Conservation (phyloP, 1,140 invertebrate genomes). For the Oryzaephilus surinamensis region DNA sequence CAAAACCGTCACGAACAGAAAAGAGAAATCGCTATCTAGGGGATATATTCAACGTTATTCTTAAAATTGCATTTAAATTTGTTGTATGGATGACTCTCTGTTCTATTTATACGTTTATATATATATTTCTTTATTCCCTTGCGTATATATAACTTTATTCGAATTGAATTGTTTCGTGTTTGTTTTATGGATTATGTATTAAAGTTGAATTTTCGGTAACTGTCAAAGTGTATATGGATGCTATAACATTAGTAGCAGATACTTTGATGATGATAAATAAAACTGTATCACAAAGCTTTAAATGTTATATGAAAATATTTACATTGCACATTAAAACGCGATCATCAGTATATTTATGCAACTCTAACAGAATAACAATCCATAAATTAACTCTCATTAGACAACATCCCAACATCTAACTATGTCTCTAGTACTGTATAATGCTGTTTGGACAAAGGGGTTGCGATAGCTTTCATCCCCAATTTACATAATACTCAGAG, state of each 20-base stretch:
- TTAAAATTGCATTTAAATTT: conserved; percentile 29
- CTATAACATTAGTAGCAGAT: conserved; percentile 11
- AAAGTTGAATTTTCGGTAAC: too few relatives aligned
- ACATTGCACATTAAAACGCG: conserved; percentile 23
- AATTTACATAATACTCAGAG: conserved; percentile 33
- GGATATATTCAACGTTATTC: conserved; percentile 22
- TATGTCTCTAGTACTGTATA: conserved; percentile 23
- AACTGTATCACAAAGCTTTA: conserved; percentile 15
- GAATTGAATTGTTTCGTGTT: conserved; percentile 13
- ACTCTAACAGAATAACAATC: conserved; percentile 28
- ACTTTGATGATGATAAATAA: conserved; percentile 14
- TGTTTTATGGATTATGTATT: conserved; percentile 19
- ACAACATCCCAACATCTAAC: conserved; percentile 24
- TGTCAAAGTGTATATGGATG: neutral
- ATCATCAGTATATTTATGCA: conserved; percentile 26
- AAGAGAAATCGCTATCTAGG: conserved; percentile 24
- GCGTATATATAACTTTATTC: too few relatives aligned
- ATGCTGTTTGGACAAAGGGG: conserved; percentile 33
- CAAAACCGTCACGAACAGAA: conserved; percentile 22
- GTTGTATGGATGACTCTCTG: conserved; percentile 18
- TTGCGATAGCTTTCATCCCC: conserved; percentile 29
- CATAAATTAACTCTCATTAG: conserved; percentile 35
- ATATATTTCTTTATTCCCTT: too few relatives aligned
- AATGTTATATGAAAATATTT: conserved; percentile 33
- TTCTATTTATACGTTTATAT: too few relatives aligned